These are phyloP conservation scores for Lagodon rhomboides DNA, from an alignment of 2,797 vertebrate species.

Conservation along the genomic window DNA sequence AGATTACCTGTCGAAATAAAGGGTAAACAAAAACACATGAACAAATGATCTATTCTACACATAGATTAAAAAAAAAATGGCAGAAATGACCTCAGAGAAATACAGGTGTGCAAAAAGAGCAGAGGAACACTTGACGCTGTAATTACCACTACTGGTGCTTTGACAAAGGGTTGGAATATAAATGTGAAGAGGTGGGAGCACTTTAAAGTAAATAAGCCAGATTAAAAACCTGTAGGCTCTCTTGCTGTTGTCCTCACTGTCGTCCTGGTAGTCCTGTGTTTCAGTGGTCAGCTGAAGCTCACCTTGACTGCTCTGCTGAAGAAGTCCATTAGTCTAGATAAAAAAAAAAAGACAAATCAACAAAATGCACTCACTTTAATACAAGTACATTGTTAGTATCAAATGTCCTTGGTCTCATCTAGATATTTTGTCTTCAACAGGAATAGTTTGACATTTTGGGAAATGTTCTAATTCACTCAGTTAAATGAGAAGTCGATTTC, in stretches of 20 bases:
- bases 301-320: constrained; percentile 89
- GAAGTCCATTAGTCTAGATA: constrained; percentile 89
- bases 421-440: background rate
- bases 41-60: background rate
- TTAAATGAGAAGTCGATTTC: background rate
- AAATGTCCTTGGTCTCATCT: background rate
- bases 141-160: background rate
- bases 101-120: background rate
- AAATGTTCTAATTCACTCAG: background rate
- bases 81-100: background rate
- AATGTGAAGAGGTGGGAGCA: background rate
- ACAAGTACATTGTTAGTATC: background rate
- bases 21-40: too few relatives aligned
- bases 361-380: background rate
- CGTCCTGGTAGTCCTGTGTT: constrained; percentile 90
- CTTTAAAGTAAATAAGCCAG: background rate
- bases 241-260: constrained; percentile 91
- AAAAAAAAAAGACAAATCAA: constrained; percentile 29
- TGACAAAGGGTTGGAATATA: background rate
- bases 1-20: too few relatives aligned
- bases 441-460: background rate
- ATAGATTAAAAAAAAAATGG: background rate
- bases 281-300: constrained; percentile 90
- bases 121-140: background rate
- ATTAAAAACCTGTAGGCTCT: constrained; percentile 91